Percentiles rank a stretch among this genome's conserved stretches.
Conservation (phyloP, 2,888 invertebrate species). For the Carabus problematicus region DNA sequence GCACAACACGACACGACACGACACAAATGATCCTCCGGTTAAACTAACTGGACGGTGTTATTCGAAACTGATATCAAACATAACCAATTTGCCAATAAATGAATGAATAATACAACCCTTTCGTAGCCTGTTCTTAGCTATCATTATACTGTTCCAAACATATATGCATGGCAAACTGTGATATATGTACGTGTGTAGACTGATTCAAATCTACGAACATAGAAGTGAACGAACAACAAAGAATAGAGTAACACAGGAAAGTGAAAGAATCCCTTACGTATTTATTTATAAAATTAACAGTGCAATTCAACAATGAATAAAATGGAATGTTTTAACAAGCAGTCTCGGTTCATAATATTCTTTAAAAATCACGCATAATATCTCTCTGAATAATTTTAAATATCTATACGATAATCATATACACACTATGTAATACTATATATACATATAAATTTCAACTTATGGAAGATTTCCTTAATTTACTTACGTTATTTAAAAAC, state of each 20-base stretch:
- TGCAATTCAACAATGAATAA: constrained; percentile 43
- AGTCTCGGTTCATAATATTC: constrained; percentile 47
- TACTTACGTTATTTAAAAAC: constrained; percentile 33
- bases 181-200: background rate
- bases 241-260: constrained; percentile 25
- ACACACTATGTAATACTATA: constrained; percentile 39
- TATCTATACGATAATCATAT: constrained; percentile 39
- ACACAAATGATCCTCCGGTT: constrained; percentile 6
- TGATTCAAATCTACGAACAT: too few relatives aligned
- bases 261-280: constrained; percentile 20
- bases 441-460: constrained; percentile 42
- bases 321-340: constrained; percentile 51
- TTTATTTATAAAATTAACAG: constrained; percentile 40
- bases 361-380: constrained; percentile 36
- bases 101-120: too few relatives aligned
- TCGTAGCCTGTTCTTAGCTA: too few relatives aligned
- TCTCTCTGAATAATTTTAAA: constrained; percentile 32
- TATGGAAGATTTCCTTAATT: constrained; percentile 39
- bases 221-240: constrained; percentile 3
- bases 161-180: constrained; percentile 11
- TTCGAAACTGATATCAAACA: constrained; percentile 36
- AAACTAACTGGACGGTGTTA: constrained; percentile 41
- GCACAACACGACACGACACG: background rate
- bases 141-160: too few relatives aligned
- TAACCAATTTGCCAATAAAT: constrained; percentile 22